Evolutionary conservation across 2,113 vertebrate species (phyloP).

Genomic region (Dryoscopus gambensis): DNA sequence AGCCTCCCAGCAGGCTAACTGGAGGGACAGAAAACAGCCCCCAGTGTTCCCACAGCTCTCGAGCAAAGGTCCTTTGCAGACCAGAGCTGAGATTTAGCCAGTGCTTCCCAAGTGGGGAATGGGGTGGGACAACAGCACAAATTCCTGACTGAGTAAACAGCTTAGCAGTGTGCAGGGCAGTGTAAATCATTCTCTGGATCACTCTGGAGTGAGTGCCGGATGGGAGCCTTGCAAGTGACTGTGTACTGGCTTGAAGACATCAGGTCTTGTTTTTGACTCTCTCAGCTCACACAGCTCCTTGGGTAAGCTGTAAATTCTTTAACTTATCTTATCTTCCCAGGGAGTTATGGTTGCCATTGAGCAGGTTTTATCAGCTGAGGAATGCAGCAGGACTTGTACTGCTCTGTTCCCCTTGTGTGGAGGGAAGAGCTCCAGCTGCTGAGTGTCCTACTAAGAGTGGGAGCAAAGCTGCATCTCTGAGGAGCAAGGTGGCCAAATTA

Average conservation of each 20-base stretch:
- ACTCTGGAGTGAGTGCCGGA: background rate
- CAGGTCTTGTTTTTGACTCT: background rate
- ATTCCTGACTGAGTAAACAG: background rate
- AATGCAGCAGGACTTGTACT: constrained; percentile 44
- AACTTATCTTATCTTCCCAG: background rate
- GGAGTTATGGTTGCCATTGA: background rate
- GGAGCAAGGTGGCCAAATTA: background rate
- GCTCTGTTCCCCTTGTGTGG: background rate
- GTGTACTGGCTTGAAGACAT: background rate
- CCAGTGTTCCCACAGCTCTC: background rate
- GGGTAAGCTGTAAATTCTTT: constrained; percentile 2
- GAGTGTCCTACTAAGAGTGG: background rate
- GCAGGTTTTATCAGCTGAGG: constrained; percentile 25
- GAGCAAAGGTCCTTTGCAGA: background rate
- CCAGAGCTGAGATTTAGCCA: background rate
- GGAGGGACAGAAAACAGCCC: background rate
- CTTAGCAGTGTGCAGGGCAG: background rate
- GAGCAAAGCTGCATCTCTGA: background rate
- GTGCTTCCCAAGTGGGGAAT: background rate
- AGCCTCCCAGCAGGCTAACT: background rate
- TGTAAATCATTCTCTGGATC: background rate
- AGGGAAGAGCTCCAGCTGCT: background rate
- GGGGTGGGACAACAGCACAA: background rate
- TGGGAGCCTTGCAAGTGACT: background rate
- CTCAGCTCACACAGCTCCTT: background rate